Conservation (phyloP, 2,113 vertebrate species). For the Neopipo cinnamomea region DNA sequence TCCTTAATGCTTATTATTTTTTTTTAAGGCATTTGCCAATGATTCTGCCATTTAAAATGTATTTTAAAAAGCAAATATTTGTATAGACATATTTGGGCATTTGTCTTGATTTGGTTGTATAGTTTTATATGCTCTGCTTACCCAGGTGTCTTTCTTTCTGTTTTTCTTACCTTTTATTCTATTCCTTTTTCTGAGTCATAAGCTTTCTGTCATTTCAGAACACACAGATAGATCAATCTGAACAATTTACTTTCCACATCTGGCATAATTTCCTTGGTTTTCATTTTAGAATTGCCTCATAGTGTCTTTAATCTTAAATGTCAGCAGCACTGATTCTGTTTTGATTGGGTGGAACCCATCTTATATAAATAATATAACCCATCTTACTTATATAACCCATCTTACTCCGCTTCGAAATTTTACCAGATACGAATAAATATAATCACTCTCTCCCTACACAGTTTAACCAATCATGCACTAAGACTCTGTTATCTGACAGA, state of each 20-base stretch:
- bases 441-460: neutral
- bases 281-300: constrained; percentile 24
- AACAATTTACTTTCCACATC: constrained; percentile 20
- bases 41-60: neutral
- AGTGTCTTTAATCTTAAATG: constrained; percentile 13
- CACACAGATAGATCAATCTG: neutral
- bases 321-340: constrained; percentile 12
- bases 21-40: neutral
- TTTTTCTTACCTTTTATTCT: neutral
- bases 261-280: neutral
- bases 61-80: neutral
- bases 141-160: neutral
- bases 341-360: constrained; percentile 17
- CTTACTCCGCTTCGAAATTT: constrained; percentile 4
- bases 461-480: neutral
- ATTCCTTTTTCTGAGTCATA: neutral
- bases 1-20: neutral
- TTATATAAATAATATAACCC: too few species aligned
- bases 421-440: constrained; percentile 4
- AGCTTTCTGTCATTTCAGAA: neutral
- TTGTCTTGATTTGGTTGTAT: neutral
- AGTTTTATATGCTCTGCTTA: neutral
- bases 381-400: too few species aligned
- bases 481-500: neutral
- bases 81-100: neutral